Conservation (phyloP, 2,888 invertebrate species). For the Hydropsyche betteni region DNA sequence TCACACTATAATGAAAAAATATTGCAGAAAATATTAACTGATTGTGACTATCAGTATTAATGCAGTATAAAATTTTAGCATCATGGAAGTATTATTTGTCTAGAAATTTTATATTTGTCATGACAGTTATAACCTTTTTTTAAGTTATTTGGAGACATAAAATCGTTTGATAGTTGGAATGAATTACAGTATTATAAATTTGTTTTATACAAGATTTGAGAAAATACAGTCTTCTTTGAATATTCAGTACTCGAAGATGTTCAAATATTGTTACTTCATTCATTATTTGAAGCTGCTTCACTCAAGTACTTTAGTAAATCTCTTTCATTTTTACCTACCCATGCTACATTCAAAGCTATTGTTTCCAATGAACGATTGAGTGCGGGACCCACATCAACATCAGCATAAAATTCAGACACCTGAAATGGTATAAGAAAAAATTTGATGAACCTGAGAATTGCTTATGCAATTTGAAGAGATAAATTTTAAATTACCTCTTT, state of each 20-base stretch:
- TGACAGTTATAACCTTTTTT: too few species aligned
- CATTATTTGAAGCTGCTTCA: background rate
- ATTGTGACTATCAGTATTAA: too few species aligned
- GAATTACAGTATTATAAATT: too few species aligned
- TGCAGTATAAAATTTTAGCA: too few species aligned
- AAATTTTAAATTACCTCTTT: constrained; percentile 67
- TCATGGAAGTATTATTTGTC: too few species aligned
- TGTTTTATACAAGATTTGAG: background rate
- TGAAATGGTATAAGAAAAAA: constrained; percentile 54
- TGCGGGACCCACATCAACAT: constrained; percentile 59
- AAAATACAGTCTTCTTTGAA: constrained; percentile 31
- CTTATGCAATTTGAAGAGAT: too few species aligned
- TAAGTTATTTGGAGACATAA: too few species aligned
- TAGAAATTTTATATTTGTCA: too few species aligned
- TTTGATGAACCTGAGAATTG: too few species aligned
- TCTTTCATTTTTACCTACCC: constrained; percentile 72
- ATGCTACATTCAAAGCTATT: constrained; percentile 82
- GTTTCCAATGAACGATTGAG: constrained; percentile 80
- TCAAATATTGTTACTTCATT: background rate
- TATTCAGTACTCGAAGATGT: constrained; percentile 11
- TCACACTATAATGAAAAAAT: too few species aligned
- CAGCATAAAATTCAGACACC: constrained; percentile 71
- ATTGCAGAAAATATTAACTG: too few species aligned
- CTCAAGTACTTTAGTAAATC: constrained; percentile 59
- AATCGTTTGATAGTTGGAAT: too few species aligned